A percentile compares a stretch with the other conserved stretches of the same genome.
Evolutionary conservation across 2,888 invertebrate genomes (phyloP).

Genomic region (Drosophila rubida): DNA sequence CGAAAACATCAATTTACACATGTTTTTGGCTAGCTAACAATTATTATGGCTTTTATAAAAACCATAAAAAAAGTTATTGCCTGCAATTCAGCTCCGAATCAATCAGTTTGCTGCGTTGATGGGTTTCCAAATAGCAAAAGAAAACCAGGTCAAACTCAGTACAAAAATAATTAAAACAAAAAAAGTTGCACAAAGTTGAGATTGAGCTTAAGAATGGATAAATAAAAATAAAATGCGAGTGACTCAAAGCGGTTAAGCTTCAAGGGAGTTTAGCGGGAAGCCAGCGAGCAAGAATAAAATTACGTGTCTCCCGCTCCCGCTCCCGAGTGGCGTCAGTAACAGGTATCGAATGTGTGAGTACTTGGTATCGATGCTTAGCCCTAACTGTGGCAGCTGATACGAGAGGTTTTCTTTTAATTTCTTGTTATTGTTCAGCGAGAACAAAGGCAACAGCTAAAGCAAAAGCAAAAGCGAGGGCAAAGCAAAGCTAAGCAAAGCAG

Average conservation of each 20-base stretch:
- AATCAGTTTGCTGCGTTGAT: no score
- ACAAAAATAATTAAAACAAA: neutral
- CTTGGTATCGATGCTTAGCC: conserved; percentile 3
- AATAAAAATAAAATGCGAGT: neutral
- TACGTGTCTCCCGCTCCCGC: no score
- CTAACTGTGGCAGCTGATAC: conserved; percentile 15
- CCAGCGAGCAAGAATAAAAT: neutral
- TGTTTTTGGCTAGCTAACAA: no score
- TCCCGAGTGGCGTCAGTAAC: neutral
- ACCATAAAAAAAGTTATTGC: no score
- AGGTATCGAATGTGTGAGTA: neutral
- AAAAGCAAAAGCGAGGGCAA: conserved; percentile 26
- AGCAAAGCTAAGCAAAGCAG: conserved; percentile 17
- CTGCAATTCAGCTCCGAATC: no score
- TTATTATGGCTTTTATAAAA: no score
- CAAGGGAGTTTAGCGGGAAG: neutral
- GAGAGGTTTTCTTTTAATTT: neutral
- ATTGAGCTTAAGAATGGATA: neutral
- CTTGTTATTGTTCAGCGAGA: conserved; percentile 6
- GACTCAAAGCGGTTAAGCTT: neutral
- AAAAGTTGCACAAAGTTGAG: neutral
- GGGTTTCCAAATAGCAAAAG: neutral
- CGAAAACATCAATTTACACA: no score
- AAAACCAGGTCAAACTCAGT: neutral
- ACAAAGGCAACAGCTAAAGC: conserved; percentile 26